Conservation (phyloP, 1,140 invertebrate species). For the Musca domestica region DNA sequence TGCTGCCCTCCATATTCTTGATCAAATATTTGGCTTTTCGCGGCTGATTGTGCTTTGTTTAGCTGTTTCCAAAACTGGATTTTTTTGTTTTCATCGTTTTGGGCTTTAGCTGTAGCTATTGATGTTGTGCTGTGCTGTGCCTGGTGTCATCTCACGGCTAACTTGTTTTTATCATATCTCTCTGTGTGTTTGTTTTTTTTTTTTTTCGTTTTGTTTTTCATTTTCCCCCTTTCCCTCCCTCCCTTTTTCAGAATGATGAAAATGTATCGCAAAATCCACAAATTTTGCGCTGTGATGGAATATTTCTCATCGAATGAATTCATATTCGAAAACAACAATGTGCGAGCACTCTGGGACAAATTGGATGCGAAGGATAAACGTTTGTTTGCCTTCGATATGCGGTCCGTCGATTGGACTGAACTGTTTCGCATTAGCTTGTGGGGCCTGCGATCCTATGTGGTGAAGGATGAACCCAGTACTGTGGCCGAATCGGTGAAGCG, state of each 20-base stretch:
- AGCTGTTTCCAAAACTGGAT: neutral
- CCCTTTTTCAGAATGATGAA: constrained; percentile 64
- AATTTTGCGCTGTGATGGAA: constrained; percentile 66
- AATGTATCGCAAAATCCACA: constrained; percentile 72
- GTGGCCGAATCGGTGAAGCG: constrained; percentile 62
- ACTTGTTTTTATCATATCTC: neutral
- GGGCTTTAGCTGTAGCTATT: neutral
- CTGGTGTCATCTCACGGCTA: neutral
- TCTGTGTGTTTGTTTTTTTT: neutral
- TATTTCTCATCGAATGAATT: constrained; percentile 72
- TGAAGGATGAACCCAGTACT: constrained; percentile 69
- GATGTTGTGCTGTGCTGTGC: neutral
- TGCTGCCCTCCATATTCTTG: too few relatives aligned
- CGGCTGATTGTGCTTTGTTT: too few relatives aligned
- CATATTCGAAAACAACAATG: constrained; percentile 69
- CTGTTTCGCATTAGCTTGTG: constrained; percentile 63
- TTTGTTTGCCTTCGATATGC: constrained; percentile 70
- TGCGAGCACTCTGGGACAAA: constrained; percentile 61
- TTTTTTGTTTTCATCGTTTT: neutral
- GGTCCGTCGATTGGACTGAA: constrained; percentile 64
- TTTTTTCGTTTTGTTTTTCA: neutral
- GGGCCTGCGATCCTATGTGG: constrained; percentile 67
- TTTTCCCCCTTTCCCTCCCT: neutral
- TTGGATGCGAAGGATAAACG: constrained; percentile 63
- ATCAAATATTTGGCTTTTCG: too few relatives aligned